Evolutionary conservation across 2,888 invertebrate genomes (phyloP), one percentile per base, ranked within the genome.

Genomic region (Idaea aversata): DNA sequence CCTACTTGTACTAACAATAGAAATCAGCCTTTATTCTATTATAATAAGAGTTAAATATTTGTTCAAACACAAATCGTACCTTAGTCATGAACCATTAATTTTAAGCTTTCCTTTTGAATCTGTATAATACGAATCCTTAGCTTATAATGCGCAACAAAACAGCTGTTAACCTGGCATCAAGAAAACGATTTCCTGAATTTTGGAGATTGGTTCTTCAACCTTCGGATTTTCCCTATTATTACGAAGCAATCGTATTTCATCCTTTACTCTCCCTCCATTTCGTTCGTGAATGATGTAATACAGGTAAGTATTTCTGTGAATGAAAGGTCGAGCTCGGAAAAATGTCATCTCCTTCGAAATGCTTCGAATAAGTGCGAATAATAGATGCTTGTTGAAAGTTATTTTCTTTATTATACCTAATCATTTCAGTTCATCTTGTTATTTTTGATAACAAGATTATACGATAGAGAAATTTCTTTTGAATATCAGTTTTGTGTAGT

Each of bases 231-330:
- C 69, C 63, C 68, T 70, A 69, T 72, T 72, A 72, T 72, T 72
- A 65, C 66, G 64, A 68, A 71, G 70, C 69, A 74, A 74, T 72
- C 71, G 70, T 72, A 72, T 74, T 72, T 74, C 72, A 74, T 72
- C 72, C 70, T 70, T 72, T 74, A 68, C 74, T 71, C 69, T 72
- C 71, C 67, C 70, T 61, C 68, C 69, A 70, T 72, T 74, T 72
- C 71, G 35, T 65, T 64, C 65, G 64, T 65, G 64, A 66, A 72
- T 69, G 72, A 70, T 72, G 70, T 73, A 71, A 72, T 71, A 72
- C 71, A 74, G 74, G 73, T 72, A 71, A 66, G 47, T 60, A 67
- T 67, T 73, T 72, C 70, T 71, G 69, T 68, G 72, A 72, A 72
- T 72, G 71, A 70, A 72, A 72, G 70, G 73, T 72, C 73, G 72